Conservation (phyloP, 2,113 vertebrate genomes). For the Alaudala cheleensis region DNA sequence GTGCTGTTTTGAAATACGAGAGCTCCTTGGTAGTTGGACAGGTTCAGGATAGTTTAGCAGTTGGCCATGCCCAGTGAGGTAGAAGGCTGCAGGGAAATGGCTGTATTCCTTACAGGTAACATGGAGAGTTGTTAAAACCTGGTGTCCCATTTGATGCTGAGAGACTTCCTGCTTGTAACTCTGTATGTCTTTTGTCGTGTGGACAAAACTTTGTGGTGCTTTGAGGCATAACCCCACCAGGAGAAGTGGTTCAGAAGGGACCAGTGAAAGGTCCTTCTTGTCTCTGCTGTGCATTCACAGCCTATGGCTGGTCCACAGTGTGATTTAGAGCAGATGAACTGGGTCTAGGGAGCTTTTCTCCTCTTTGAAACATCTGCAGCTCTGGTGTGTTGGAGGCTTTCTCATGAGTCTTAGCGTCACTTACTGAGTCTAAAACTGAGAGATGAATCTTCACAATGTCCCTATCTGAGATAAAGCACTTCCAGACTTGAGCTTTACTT, state of each 20-base stretch:
- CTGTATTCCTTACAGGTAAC: neutral
- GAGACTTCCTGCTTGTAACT: neutral
- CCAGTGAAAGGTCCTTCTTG: neutral
- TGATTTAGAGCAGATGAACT: neutral
- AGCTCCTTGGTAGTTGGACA: neutral
- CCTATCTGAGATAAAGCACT: neutral
- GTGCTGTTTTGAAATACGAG: fast-evolving
- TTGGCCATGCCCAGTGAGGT: neutral
- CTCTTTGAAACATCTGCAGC: neutral
- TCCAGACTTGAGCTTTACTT: neutral
- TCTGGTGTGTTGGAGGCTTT: neutral
- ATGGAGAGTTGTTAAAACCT: neutral
- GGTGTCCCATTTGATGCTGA: neutral
- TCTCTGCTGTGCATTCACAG: neutral
- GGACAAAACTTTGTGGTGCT: neutral
- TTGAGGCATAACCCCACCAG: neutral
- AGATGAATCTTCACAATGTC: neutral
- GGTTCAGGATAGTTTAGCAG: neutral
- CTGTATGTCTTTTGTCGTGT: neutral
- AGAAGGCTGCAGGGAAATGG: fast-evolving
- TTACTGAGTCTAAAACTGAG: neutral
- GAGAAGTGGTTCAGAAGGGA: neutral
- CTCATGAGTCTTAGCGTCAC: neutral
- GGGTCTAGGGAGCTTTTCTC: neutral
- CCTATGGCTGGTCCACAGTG: neutral